Base-by-base conservation (phyloP, 2,113 vertebrate genomes). In the Gallinago media region DNA sequence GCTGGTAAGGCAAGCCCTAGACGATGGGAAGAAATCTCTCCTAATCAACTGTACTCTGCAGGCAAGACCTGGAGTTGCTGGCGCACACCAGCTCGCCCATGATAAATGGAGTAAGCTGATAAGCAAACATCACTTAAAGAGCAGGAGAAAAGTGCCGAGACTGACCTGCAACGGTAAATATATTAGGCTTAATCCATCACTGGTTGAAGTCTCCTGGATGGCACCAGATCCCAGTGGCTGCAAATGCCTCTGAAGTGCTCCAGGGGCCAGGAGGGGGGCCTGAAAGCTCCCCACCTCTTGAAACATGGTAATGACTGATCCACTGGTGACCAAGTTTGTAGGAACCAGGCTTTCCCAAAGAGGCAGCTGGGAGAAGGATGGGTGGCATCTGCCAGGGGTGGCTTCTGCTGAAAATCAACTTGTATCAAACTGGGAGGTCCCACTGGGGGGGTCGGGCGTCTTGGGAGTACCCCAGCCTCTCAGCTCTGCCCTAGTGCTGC, bases 241-340 rank as follows among this genome's bases (percentile, higher is more conserved):
- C 8, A 56, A 83, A 70, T n/a, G 27, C 58, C 32, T 66, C 76
- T 46, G 38, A 34, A 9, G 20, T 11, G 7, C 56, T 74, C 22
- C 61, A 54, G 15, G 22, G 38, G 5, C n/a, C 72, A 12, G 11
- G 32, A 63, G 18, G 56, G 7, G 1, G 0, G 1, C 23, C 11
- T 1, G 1, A 54, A 42, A 68, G 3, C 54, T 70, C 58, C 40
- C 10, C 5, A 5, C 17, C 2, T 0, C 18, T 34, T 73, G 54
- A 47, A 67, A 58, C 2, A 10, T 4, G 11, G 5, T 3, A 20
- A 34, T 54, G 46, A 68, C 22, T n/a, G 44, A 54, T 25, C 7
- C 55, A 3, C 9, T 14, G 34, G 20, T 49, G 50, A 66, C 26
- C 40, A 40, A 38, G 56, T 4, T 42, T 32, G 31, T n/a, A 50